phyloP scores from a whole-genome alignment of 2,888 invertebrate species.

The Acanthosepion esculentum region DNA sequence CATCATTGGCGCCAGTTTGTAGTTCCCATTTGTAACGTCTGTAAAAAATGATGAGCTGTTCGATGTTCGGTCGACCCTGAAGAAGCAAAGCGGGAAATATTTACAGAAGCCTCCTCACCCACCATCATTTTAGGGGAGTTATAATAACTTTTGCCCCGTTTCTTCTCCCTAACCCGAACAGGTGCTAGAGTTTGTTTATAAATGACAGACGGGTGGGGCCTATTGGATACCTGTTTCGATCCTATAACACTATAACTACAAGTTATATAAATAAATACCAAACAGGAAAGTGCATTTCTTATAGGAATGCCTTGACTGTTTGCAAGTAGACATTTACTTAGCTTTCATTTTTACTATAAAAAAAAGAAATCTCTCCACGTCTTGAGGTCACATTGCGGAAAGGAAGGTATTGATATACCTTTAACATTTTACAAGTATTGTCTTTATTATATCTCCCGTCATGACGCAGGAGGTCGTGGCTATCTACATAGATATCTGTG shows the following conservation, averaged over 20 bases:
- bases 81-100: background rate
- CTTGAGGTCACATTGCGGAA: background rate
- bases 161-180: background rate
- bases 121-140: background rate
- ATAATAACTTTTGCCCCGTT: background rate
- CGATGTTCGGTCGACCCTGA: background rate
- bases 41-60: background rate
- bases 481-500: no score
- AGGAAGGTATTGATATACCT: background rate
- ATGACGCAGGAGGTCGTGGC: no score
- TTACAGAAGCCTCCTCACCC: background rate
- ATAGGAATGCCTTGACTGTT: background rate
- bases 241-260: background rate
- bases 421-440: no score
- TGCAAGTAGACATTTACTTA: background rate
- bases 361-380: background rate
- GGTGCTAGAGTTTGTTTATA: background rate
- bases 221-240: background rate
- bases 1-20: background rate
- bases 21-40: background rate
- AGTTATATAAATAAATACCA: background rate
- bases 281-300: background rate
- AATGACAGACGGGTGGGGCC: background rate
- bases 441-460: no score
- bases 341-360: background rate